Conservation (phyloP, 2,113 vertebrate genomes). For the Boulengeromyrus knoepffleri region DNA sequence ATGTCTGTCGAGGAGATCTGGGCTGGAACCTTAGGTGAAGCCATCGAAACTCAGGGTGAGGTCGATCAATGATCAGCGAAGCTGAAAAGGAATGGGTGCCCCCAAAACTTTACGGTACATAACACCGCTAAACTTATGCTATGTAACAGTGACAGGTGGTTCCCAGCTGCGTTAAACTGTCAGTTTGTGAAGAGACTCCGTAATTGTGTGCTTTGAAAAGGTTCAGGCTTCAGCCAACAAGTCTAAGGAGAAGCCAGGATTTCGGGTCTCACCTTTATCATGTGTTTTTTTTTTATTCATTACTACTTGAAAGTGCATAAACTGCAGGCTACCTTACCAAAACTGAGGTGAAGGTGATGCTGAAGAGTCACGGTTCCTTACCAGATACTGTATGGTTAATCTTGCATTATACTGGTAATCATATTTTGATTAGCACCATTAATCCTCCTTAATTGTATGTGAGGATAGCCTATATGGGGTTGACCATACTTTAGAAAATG, state of each 20-base stretch:
- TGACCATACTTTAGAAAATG: background rate
- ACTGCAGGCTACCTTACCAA: background rate
- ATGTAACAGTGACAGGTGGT: background rate
- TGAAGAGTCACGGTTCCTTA: background rate
- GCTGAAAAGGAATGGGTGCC: background rate
- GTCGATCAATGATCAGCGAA: background rate
- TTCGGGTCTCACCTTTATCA: background rate
- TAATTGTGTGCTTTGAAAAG: background rate
- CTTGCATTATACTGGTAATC: background rate
- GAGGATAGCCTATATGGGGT: background rate
- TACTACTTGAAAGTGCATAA: background rate
- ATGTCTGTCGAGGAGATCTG: too few species aligned
- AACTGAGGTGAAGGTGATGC: background rate
- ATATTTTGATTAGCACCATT: background rate
- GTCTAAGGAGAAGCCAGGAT: background rate
- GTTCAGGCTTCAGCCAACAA: background rate
- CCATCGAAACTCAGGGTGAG: background rate
- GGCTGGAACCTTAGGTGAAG: background rate
- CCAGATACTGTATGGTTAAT: background rate
- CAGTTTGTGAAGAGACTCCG: background rate
- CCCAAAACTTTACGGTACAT: background rate
- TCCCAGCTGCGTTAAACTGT: background rate
- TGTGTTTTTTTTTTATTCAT: background rate
- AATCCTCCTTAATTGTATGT: background rate
- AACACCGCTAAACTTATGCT: background rate